Evolutionary conservation across 1,140 invertebrate species (phyloP).

Genomic region (Drosophila subpulchrella): DNA sequence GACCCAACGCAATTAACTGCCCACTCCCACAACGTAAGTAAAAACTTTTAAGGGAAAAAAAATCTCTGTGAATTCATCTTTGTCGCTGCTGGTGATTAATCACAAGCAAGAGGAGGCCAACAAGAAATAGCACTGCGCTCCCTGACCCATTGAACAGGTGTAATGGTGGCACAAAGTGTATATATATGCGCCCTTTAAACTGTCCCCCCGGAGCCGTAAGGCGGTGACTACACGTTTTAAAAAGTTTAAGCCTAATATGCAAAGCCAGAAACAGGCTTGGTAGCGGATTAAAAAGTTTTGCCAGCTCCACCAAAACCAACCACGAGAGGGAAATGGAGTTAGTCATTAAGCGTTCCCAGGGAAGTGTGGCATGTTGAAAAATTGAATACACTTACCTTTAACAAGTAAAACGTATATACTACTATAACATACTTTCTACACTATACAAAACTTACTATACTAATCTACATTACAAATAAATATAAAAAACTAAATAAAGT

Average conservation of each 20-base stretch:
- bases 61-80: constrained; percentile 82
- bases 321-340: constrained; percentile 63
- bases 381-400: background rate
- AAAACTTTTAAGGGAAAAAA: constrained; percentile 71
- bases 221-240: constrained; percentile 48
- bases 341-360: constrained; percentile 64
- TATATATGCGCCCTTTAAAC: constrained; percentile 49
- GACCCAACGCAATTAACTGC: constrained; percentile 74
- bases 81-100: constrained; percentile 79
- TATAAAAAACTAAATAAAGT: too few species aligned
- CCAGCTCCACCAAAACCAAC: constrained; percentile 25
- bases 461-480: too few species aligned
- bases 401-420: too few species aligned
- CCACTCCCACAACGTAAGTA: constrained; percentile 49
- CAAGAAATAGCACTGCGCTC: constrained; percentile 23
- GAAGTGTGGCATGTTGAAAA: constrained; percentile 55
- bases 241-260: constrained; percentile 79
- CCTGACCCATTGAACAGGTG: constrained; percentile 72
- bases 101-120: constrained; percentile 38
- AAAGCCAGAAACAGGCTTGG: constrained; percentile 67
- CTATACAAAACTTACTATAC: too few species aligned
- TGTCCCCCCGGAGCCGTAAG: constrained; percentile 70
- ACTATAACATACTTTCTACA: too few species aligned
- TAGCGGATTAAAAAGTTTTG: constrained; percentile 79
- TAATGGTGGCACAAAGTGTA: constrained; percentile 40